These are phyloP conservation scores for Thamnophis sirtalis DNA, from an alignment of 2,113 vertebrate genomes.

Conservation along the genomic window DNA sequence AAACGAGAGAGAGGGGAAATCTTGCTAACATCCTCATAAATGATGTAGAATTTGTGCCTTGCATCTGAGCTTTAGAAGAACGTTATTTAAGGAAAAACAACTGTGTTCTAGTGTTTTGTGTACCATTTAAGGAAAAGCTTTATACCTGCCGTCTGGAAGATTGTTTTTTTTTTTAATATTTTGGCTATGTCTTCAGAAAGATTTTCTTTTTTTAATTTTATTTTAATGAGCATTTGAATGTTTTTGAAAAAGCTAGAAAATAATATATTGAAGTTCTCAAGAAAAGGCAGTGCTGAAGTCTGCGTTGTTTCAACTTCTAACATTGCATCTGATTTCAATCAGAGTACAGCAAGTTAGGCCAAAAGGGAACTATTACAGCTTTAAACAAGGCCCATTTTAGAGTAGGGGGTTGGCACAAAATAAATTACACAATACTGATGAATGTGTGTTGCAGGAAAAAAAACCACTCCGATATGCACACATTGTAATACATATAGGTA, in stretches of 20 bases:
- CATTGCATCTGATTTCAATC: slow-evolving; percentile 62
- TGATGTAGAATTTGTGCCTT: slow-evolving; percentile 47
- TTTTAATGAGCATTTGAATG: slow-evolving; percentile 29
- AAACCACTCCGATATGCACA: background rate
- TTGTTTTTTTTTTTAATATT: slow-evolving; percentile 40
- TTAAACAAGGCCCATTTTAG: slow-evolving; percentile 56
- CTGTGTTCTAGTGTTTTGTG: slow-evolving; percentile 66
- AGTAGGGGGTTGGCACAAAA: slow-evolving; percentile 41
- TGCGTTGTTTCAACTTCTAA: slow-evolving; percentile 56
- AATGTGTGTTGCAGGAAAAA: background rate
- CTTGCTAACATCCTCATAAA: slow-evolving; percentile 36
- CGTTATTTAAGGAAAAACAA: slow-evolving; percentile 54
- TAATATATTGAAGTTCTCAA: slow-evolving; percentile 19
- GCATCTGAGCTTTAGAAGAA: slow-evolving; percentile 44
- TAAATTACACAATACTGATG: slow-evolving; percentile 22
- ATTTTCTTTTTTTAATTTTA: slow-evolving; percentile 47
- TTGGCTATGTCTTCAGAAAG: slow-evolving; percentile 60
- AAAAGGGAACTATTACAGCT: slow-evolving; percentile 55
- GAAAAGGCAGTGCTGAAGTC: slow-evolving; percentile 20
- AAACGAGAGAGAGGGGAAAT: slow-evolving; percentile 8
- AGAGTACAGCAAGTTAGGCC: slow-evolving; percentile 57
- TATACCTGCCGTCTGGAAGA: slow-evolving; percentile 70
- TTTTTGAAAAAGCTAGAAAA: slow-evolving; percentile 53
- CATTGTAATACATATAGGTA: background rate
- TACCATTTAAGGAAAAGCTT: slow-evolving; percentile 71